These are phyloP conservation scores for Aspidiotus destructor DNA, from an alignment of 2,888 invertebrate genomes.

Conservation along the genomic window DNA sequence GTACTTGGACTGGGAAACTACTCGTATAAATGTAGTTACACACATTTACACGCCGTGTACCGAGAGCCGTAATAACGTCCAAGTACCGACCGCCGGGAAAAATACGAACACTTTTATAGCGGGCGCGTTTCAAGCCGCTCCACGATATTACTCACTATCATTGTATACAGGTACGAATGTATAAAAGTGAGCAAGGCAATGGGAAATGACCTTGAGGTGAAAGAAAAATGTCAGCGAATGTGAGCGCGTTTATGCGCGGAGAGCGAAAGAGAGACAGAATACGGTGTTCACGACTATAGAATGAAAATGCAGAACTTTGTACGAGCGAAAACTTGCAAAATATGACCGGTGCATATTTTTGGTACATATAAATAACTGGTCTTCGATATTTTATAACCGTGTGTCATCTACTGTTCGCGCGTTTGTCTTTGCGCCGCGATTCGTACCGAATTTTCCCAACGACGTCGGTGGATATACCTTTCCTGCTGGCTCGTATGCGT, in stretches of 20 bases:
- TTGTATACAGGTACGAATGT: background rate
- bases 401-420: background rate
- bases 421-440: background rate
- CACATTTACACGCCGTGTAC: background rate
- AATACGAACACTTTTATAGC: background rate
- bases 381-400: conserved; percentile 20
- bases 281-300: background rate
- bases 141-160: no score
- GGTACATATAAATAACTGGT: conserved; percentile 12
- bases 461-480: background rate
- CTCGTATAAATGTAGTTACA: background rate
- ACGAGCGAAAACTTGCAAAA: conserved; percentile 26
- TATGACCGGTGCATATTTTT: background rate
- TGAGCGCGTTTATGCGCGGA: background rate
- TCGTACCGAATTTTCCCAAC: background rate
- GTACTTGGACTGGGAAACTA: background rate
- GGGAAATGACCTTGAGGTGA: conserved; percentile 28
- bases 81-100: background rate
- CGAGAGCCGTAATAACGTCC: background rate
- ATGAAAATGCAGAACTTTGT: conserved; percentile 11
- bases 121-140: no score
- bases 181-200: conserved; percentile 21
- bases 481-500: background rate
- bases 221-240: conserved; percentile 27
- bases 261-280: conserved; percentile 1